phyloP scores from a whole-genome alignment of 1,140 invertebrate genomes.

The Dinoponera quadriceps region DNA sequence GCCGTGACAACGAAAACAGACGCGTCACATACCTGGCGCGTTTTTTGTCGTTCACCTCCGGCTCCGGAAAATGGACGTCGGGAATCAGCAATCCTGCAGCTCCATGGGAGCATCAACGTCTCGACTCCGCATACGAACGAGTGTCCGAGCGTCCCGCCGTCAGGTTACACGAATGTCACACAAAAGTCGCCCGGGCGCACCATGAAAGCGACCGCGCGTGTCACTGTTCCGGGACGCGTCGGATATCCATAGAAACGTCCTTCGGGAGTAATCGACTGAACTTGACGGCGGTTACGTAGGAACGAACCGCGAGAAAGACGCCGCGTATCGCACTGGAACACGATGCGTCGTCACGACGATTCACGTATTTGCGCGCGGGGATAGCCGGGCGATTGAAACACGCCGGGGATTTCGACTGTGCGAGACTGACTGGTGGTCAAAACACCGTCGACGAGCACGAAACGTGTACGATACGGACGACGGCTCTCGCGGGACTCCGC shows the following conservation, averaged over 20 bases:
- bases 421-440: conserved; percentile 21
- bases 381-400: background rate
- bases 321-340: background rate
- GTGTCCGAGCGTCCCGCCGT: conserved; percentile 6
- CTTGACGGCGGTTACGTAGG: background rate
- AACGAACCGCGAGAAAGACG: background rate
- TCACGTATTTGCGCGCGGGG: background rate
- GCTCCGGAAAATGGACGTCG: conserved; percentile 12
- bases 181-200: background rate
- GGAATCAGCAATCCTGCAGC: conserved; percentile 28
- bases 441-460: conserved; percentile 38
- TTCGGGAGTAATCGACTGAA: background rate
- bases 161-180: background rate
- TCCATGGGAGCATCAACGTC: conserved; percentile 24
- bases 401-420: background rate
- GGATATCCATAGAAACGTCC: conserved; percentile 4
- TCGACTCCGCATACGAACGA: background rate
- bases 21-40: background rate
- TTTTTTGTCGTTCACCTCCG: conserved; percentile 29
- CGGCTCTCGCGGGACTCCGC: background rate
- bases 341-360: background rate
- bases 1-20: background rate
- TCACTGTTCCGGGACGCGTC: background rate
- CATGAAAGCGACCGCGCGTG: background rate
- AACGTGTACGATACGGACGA: conserved; percentile 14